These are phyloP conservation scores for Elachura formosa DNA, from an alignment of 2,113 vertebrate genomes.

Conservation along the genomic window DNA sequence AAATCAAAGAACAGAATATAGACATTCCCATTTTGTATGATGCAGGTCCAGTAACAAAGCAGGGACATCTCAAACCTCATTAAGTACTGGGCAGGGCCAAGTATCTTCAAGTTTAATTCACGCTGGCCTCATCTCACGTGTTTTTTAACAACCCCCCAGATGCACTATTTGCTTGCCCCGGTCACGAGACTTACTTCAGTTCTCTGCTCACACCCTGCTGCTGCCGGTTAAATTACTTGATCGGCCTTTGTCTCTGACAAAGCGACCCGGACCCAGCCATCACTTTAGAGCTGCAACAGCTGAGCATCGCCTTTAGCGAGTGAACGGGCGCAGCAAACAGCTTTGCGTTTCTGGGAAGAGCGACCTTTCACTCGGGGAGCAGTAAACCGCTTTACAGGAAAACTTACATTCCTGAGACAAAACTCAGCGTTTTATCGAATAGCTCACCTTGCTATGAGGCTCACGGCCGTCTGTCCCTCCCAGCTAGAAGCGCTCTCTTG, in stretches of 20 bases:
- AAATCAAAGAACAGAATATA: slow-evolving; percentile 15
- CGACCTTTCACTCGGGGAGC: not conserved
- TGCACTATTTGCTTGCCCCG: too few relatives aligned
- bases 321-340: not conserved
- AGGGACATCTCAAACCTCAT: too few relatives aligned
- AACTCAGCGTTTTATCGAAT: not conserved
- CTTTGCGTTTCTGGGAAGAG: not conserved
- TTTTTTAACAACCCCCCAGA: too few relatives aligned
- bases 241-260: too few relatives aligned
- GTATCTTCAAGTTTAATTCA: too few relatives aligned
- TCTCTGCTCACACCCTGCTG: too few relatives aligned
- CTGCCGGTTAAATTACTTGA: too few relatives aligned
- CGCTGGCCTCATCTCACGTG: too few relatives aligned
- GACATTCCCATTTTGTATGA: not conserved
- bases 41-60: too few relatives aligned
- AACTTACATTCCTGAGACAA: not conserved
- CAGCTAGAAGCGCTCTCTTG: rapidly evolving
- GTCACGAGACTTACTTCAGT: too few relatives aligned
- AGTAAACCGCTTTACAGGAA: not conserved
- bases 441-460: not conserved
- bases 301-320: rapidly evolving
- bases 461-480: rapidly evolving
- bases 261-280: too few relatives aligned
- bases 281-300: not conserved
- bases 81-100: too few relatives aligned